phyloP scores from a whole-genome alignment of 1,140 invertebrate genomes.

The Solen grandis region DNA sequence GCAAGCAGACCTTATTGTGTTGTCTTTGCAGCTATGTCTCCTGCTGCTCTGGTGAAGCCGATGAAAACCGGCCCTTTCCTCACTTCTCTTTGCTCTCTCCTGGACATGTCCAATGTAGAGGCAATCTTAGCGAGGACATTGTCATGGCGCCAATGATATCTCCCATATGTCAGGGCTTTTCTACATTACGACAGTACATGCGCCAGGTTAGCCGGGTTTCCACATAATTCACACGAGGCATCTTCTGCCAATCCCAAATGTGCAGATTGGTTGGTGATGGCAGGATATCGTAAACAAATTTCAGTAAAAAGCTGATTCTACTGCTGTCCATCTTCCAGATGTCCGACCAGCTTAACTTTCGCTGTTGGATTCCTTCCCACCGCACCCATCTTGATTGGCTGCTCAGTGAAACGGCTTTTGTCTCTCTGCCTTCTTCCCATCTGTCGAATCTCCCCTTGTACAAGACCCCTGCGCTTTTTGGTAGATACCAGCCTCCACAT shows the following conservation, averaged over 20 bases:
- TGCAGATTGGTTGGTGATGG: too few relatives aligned
- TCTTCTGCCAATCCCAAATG: too few relatives aligned
- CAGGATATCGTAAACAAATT: too few relatives aligned
- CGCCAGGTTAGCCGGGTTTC: constrained; percentile 32
- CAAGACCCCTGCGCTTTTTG: not conserved
- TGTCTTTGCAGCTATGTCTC: not conserved
- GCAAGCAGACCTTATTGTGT: not conserved
- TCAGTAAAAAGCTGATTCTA: too few relatives aligned
- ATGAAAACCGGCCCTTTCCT: too few relatives aligned
- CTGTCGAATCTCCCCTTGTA: not conserved
- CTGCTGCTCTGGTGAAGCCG: too few relatives aligned
- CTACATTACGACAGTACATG: constrained; percentile 24
- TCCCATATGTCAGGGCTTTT: not conserved
- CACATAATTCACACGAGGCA: too few relatives aligned
- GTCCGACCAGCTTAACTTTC: not conserved
- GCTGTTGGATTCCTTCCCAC: not conserved
- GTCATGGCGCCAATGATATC: not conserved
- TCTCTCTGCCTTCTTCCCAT: not conserved
- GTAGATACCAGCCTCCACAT: not conserved
- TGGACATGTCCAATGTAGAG: too few relatives aligned
- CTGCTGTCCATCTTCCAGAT: constrained; percentile 22
- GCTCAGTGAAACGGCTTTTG: not conserved
- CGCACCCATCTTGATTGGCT: not conserved
- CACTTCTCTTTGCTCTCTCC: too few relatives aligned
- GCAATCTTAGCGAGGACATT: not conserved